Base-by-base conservation (phyloP, 2,888 invertebrate genomes). In the Xestobium rufovillosum region DNA sequence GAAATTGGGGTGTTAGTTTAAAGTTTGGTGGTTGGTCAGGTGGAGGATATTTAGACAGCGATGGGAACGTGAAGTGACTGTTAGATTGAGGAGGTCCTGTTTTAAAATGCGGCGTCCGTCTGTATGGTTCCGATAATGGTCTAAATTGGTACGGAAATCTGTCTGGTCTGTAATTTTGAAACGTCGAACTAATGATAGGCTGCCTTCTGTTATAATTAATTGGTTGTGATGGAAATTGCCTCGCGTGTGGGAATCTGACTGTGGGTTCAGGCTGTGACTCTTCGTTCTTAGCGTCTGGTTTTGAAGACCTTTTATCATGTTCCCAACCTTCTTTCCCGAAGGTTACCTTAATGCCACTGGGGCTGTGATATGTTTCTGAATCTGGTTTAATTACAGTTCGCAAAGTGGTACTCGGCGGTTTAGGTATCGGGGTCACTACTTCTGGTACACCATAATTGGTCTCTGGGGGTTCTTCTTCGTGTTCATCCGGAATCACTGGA, bases 341-440 rank as follows among this genome's bases (percentile, higher is more conserved):
- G 3, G 87, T 86, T 1, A 89, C 80, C 55, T 81, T 83, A 2
- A 89, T 80, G 33, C 84, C 85, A 48, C 83, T 83, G 43, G 82
- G 78, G 42, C 82, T 82, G 51, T 88, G 86, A 51, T 82, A 88
- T 9, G 78, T 73, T 64, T 89, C 87, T 2, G 88, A 88, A 53
- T 89, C 89, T 0, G 89, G 89, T 50, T 83, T 81, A 34, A 90
- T 89, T 25, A 90, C 80, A 1, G 89, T 83, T 55, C 89, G 71
- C 34, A 88, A 63, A 1, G 89, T 89, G 1, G 90, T 90, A 1
- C 83, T 78, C 40, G 78, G 76, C 31, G 76, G 73, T 2, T 78
- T 69, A 2, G 74, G 61, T 8, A n/a, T n/a, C 1, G 63, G 56
- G 8, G 66, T 53, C 4, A 29, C 32, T 9, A 31, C 16, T 16